Percentiles rank a stretch among this genome's conserved stretches.
Conservation (phyloP, 2,797 vertebrate species). For the Hemibagrus guttatus region DNA sequence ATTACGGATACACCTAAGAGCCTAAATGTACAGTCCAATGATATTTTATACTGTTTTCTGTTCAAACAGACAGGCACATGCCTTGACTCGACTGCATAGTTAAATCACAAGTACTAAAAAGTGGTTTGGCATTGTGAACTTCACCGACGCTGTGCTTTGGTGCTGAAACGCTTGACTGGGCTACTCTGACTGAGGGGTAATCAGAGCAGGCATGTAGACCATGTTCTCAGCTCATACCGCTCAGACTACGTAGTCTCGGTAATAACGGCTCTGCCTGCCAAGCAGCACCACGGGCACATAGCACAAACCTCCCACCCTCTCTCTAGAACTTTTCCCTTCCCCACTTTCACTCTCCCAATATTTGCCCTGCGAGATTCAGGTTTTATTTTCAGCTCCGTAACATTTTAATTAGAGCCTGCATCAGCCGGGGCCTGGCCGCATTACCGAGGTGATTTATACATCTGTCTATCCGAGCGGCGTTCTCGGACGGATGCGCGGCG, state of each 20-base stretch:
- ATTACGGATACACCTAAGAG: not conserved
- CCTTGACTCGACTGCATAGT: not conserved
- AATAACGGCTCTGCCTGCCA: constrained; percentile 43
- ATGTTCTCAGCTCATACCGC: constrained; percentile 32
- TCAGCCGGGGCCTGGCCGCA: constrained; percentile 39
- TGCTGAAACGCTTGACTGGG: constrained; percentile 44
- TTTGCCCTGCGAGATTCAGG: constrained; percentile 30
- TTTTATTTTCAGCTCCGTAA: constrained; percentile 49
- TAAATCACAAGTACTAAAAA: not conserved
- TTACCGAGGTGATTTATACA: constrained; percentile 50
- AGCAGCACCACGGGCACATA: constrained; percentile 10
- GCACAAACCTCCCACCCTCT: not conserved
- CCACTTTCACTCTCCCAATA: constrained; percentile 5
- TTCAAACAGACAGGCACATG: not conserved
- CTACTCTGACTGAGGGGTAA: constrained; percentile 37
- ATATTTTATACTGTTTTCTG: not conserved
- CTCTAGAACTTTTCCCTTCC: not conserved
- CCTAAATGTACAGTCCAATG: not conserved
- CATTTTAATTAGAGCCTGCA: constrained; percentile 50
- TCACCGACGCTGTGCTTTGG: not conserved
- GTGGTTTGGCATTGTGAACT: not conserved
- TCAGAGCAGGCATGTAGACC: constrained; percentile 44
- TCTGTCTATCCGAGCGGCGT: constrained; percentile 37
- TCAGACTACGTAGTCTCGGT: constrained; percentile 22
- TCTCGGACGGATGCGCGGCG: constrained; percentile 6